Base-by-base conservation (phyloP, 2,113 vertebrate species). In the Macroglossus sobrinus region DNA sequence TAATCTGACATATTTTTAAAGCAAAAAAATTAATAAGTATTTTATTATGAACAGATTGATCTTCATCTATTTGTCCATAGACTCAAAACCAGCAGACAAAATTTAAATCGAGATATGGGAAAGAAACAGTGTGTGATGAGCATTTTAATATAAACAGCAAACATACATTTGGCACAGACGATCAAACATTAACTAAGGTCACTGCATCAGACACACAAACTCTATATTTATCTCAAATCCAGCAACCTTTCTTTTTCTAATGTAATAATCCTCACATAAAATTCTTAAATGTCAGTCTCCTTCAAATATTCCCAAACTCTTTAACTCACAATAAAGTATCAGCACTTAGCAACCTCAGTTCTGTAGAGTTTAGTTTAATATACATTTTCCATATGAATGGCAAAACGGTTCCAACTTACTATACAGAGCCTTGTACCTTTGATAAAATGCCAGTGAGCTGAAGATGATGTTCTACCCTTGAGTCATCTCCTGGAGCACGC, bases 111-210 rank as follows among this genome's bases (percentile, higher is more conserved):
- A 92, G 57, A 95, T 92, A 79, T 26, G 57, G 57, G 78, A 95
- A 92, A 95, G 75, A 92, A 96, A 91, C 1, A 4, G 86, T 63
- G 66, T 59, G 33, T 82, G 45, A 68, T 69, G 35, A 63, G 53
- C 28, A 45, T 43, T 93, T 95, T 85, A 97, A 96, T 89, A 95
- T 43, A 69, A 94, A 97, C 79, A 87, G 63, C 88, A 95, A 97
- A 95, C 43, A 97, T 12, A 86, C 47, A 26, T 61, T 82, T 0
- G 0, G 79, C 63, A 86, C 7, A 50, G 84, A 19, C 4, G 6
- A 63, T 93, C 74, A 95, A 94, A 96, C 88, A 89, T 81, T 95
- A 95, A 94, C 88, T 95, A 96, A 97, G 80, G 88, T 97, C 91
- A 97, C 71, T 87, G 68, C 55, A 92, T 69, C 35, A n/a, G 63